Percentiles rank a stretch among this genome's conserved stretches.
These are phyloP conservation scores for Cavia aperea DNA, from an alignment of 2,113 vertebrate genomes.

Conservation along the genomic window DNA sequence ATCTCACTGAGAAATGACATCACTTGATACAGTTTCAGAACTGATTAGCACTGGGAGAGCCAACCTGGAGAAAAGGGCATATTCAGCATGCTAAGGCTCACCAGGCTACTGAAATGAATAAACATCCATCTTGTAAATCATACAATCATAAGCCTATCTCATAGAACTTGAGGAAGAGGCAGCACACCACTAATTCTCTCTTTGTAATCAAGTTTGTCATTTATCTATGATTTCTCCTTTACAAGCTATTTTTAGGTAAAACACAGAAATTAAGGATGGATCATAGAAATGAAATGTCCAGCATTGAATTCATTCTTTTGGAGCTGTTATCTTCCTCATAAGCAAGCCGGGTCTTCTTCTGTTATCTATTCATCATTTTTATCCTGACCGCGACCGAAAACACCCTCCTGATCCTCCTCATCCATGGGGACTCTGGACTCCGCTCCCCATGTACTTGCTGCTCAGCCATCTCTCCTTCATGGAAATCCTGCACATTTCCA, in stretches of 20 bases:
- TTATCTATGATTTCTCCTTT: not conserved
- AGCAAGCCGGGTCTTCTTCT: not conserved
- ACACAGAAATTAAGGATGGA: not conserved
- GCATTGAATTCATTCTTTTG: conserved; percentile 35
- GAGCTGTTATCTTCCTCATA: conserved; percentile 27
- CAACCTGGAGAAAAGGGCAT: rapidly evolving
- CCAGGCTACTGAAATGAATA: not conserved
- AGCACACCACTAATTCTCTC: not conserved
- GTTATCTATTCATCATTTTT: not conserved
- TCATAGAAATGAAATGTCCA: not conserved
- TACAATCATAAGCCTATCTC: not conserved
- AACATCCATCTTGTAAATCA: not conserved
- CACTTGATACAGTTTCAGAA: not conserved
- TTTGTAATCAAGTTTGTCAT: not conserved
- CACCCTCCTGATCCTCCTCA: not conserved
- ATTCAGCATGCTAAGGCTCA: not conserved
- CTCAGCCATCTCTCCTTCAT: conserved; percentile 35
- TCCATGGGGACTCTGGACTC: not conserved
- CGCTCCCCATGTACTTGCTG: not conserved
- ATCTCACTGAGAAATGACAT: not conserved
- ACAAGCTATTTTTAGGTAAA: not conserved
- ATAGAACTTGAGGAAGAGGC: rapidly evolving
- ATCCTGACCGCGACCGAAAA: conserved; percentile 2
- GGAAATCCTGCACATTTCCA: conserved; percentile 45
- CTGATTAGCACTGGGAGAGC: not conserved